phyloP scores from a whole-genome alignment of 2,888 invertebrate genomes.

The Parnassius smintheus region DNA sequence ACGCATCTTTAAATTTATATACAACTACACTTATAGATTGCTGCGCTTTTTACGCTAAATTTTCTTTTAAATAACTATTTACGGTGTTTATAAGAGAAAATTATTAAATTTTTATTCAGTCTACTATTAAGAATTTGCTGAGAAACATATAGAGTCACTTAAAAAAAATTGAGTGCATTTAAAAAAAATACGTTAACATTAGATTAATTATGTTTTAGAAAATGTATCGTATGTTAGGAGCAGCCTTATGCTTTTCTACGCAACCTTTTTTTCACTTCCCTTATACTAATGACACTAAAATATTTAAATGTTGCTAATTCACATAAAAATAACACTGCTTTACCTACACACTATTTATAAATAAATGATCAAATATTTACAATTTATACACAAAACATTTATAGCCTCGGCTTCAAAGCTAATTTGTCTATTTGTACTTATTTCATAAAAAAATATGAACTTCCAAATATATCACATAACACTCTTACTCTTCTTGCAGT shows the following conservation, averaged over 20 bases:
- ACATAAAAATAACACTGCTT: slow-evolving; percentile 64
- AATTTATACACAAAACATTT: slow-evolving; percentile 54
- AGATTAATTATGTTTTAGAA: not conserved
- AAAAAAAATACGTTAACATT: no score
- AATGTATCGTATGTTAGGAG: slow-evolving; percentile 16
- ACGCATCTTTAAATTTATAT: slow-evolving; percentile 40
- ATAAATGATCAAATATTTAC: slow-evolving; percentile 59
- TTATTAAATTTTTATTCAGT: no score
- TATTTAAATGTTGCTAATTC: slow-evolving; percentile 53
- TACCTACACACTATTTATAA: slow-evolving; percentile 38
- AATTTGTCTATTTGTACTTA: slow-evolving; percentile 73
- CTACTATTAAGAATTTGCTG: no score
- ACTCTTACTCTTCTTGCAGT: slow-evolving; percentile 58
- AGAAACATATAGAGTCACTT: no score
- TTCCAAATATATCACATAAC: slow-evolving; percentile 76
- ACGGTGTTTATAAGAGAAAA: no score
- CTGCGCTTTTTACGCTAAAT: slow-evolving; percentile 30
- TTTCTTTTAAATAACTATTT: slow-evolving; percentile 5
- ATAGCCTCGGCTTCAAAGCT: slow-evolving; percentile 48
- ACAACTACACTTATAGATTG: not conserved
- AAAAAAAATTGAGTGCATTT: no score
- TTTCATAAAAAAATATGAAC: slow-evolving; percentile 78
- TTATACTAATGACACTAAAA: slow-evolving; percentile 29
- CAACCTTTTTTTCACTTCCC: slow-evolving; percentile 17
- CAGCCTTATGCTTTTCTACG: slow-evolving; percentile 6